Evolutionary conservation across 2,888 invertebrate genomes (phyloP), one percentile per base, ranked within the genome.

Genomic region (Phaedon cochleariae): DNA sequence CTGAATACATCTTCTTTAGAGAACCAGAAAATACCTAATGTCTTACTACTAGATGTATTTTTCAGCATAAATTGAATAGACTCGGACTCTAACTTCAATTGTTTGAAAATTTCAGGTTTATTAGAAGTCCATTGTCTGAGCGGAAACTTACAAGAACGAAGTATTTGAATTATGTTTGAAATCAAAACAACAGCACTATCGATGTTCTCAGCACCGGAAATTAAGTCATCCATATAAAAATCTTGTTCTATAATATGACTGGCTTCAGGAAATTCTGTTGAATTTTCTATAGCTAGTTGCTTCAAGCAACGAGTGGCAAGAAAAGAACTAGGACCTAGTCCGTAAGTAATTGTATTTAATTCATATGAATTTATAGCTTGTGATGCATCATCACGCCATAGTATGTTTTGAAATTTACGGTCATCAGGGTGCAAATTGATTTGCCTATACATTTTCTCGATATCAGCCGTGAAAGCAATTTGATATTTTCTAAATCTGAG

Each of bases 361-460:
- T 64, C 41, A 51, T 52, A 72, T 15, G 37, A 26, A n/a, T 63
- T 21, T 21, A 72, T 22, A 29, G 53, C 45, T 37, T 70, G 26
- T 6, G 15, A 26, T n/a, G 55, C 31, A 29, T 64, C 51, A 7
- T 62, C 51, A 31, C 72, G 51, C 66, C 71, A 74, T 37, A 73
- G 49, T 26, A 71, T 73, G 45, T 59, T 37, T 57, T 72, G 74
- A 59, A 59, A 71, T 26, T 59, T 54, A 31, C 69, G 21, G 22
- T 74, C 48, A 22, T 67, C 54, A 1, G 51, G 46, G 18, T 60
- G 37, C n/a, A 74, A 46, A 18, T 57, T 54, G 20, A 74, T 64
- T 62, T 69, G 70, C 26, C 74, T 17, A 60, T 68, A 73, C 73
- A 74, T 71, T 68, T 73, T 72, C 41, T 34, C 26, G 34, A 73